Conservation (phyloP, 2,113 vertebrate species). For the Melanerpes formicivorus region DNA sequence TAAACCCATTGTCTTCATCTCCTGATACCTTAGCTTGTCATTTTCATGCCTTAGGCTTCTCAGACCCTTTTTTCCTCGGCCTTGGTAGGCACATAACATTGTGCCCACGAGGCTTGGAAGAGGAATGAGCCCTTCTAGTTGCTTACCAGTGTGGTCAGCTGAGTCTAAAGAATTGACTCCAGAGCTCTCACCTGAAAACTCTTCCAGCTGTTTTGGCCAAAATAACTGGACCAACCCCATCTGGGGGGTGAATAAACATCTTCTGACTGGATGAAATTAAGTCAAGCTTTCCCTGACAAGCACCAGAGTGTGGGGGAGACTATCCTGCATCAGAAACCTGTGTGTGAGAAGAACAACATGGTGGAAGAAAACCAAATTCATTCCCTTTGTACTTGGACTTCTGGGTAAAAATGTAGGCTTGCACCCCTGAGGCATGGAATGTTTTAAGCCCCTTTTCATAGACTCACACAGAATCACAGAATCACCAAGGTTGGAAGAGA, state of each 20-base stretch:
- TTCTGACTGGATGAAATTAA: accelerated
- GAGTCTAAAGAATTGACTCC: not conserved
- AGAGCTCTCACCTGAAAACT: not conserved
- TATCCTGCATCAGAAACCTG: not conserved
- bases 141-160: not conserved
- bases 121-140: not conserved
- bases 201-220: not conserved
- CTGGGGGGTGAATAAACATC: not conserved
- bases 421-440: not conserved
- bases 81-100: accelerated
- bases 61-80: not conserved
- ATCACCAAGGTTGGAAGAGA: too few species aligned
- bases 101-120: not conserved
- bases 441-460: not conserved
- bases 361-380: not conserved
- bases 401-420: not conserved
- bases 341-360: not conserved
- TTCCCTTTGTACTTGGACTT: not conserved
- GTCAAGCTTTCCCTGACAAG: not conserved
- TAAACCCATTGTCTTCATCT: not conserved
- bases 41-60: not conserved
- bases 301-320: not conserved
- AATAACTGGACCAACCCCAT: not conserved
- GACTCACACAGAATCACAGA: too few species aligned
- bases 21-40: not conserved